Conservation (phyloP, 2,113 vertebrate species). For the Pseudorhombus dupliciocellatus region DNA sequence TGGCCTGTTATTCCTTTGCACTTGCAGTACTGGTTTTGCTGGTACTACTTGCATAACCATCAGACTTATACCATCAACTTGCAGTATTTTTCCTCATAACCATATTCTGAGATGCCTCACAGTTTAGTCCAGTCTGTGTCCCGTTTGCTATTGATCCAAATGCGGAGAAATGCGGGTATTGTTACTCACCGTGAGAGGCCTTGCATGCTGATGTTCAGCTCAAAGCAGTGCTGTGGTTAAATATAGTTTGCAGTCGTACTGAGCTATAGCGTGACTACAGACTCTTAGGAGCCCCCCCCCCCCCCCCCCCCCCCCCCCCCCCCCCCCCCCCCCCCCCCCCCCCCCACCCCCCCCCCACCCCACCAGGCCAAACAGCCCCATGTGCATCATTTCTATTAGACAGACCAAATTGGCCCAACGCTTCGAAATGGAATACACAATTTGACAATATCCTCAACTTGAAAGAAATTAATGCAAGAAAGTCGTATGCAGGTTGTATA, state of each 20-base stretch:
- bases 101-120: neutral
- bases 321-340: no score
- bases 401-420: no score
- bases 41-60: neutral
- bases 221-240: neutral
- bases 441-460: no score
- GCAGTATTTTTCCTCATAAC: neutral
- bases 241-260: neutral
- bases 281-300: neutral
- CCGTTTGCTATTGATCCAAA: no score
- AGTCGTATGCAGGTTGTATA: no score
- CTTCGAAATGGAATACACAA: no score
- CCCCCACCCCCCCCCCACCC: neutral
- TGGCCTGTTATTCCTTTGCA: constrained; percentile 13
- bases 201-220: neutral
- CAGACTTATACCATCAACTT: neutral
- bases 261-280: neutral
- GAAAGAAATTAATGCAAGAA: no score
- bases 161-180: no score
- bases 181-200: neutral
- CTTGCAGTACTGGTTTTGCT: neutral
- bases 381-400: neutral
- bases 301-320: no score
- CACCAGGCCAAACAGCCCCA: neutral
- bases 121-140: no score